Conservation (phyloP, 2,888 invertebrate genomes). For the Perizoma affinitatum region DNA sequence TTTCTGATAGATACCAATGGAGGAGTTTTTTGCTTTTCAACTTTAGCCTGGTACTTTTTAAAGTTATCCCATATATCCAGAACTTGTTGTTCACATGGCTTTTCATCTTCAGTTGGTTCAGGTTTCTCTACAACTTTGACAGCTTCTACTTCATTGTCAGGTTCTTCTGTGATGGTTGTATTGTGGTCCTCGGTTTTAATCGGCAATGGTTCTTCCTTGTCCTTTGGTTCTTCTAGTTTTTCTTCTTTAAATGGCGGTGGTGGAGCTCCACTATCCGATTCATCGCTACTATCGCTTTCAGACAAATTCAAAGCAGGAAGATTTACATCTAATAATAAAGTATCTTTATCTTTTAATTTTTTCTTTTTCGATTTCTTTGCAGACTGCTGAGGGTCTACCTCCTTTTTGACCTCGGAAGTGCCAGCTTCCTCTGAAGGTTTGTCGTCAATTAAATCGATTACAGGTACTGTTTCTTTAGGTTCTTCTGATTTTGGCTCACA, state of each 20-base stretch:
- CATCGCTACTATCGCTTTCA: conserved; percentile 92
- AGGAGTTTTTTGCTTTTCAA: conserved; percentile 83
- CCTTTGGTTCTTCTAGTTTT: conserved; percentile 46
- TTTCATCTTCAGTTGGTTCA: conserved; percentile 67
- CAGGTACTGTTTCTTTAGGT: conserved; percentile 62
- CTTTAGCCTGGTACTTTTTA: conserved; percentile 88
- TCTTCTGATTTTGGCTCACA: conserved; percentile 56
- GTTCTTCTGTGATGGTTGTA: conserved; percentile 14
- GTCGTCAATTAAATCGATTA: conserved; percentile 70
- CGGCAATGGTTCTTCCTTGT: conserved; percentile 35
- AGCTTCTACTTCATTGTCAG: conserved; percentile 16
- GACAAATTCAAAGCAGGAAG: conserved; percentile 92
- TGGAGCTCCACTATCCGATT: conserved; percentile 75
- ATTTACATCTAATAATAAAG: conserved; percentile 81
- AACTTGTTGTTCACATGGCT: conserved; percentile 84
- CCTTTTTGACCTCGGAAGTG: conserved; percentile 62
- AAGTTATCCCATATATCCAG: conserved; percentile 91
- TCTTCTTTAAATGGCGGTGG: conserved; percentile 55
- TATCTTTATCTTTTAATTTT: conserved; percentile 76
- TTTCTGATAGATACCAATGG: conserved; percentile 77
- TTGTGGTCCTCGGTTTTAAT: conserved; percentile 38
- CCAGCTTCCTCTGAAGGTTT: conserved; percentile 64
- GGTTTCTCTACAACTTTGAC: conserved; percentile 53
- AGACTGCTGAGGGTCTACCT: conserved; percentile 57
- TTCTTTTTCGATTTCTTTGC: conserved; percentile 78